phyloP scores from a whole-genome alignment of 2,888 invertebrate species.

The Mythimna ferrago region DNA sequence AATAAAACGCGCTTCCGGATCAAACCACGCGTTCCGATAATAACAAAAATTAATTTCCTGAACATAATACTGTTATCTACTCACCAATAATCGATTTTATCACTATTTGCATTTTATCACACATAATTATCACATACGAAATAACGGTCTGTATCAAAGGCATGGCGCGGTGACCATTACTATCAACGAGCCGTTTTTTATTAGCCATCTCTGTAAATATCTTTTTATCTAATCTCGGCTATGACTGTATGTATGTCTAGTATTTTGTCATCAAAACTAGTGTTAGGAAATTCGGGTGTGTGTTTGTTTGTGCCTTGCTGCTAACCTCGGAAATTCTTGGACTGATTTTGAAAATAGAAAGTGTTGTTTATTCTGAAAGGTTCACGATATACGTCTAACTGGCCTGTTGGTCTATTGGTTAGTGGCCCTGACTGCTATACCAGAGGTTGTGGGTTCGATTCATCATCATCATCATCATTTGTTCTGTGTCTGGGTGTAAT shows the following conservation, averaged over 20 bases:
- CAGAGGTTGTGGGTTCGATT: no score
- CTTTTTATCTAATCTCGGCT: constrained; percentile 70
- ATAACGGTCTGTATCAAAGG: constrained; percentile 30
- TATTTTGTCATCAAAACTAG: constrained; percentile 31
- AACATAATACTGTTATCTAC: constrained; percentile 43
- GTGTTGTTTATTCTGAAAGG: neutral
- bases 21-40: constrained; percentile 11
- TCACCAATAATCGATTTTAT: constrained; percentile 56
- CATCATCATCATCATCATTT: no score
- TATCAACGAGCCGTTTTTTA: constrained; percentile 69
- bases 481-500: no score
- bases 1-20: neutral
- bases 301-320: neutral
- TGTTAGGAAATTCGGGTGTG: constrained; percentile 12
- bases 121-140: constrained; percentile 30
- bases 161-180: constrained; percentile 64
- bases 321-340: neutral
- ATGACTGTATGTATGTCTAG: constrained; percentile 51
- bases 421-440: no score
- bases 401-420: no score
- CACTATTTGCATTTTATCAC: constrained; percentile 47
- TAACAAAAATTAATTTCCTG: constrained; percentile 23
- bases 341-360: neutral
- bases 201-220: constrained; percentile 70
- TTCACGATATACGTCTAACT: neutral